phyloP scores from a whole-genome alignment of 2,113 vertebrate genomes.

The Melospiza melodia region DNA sequence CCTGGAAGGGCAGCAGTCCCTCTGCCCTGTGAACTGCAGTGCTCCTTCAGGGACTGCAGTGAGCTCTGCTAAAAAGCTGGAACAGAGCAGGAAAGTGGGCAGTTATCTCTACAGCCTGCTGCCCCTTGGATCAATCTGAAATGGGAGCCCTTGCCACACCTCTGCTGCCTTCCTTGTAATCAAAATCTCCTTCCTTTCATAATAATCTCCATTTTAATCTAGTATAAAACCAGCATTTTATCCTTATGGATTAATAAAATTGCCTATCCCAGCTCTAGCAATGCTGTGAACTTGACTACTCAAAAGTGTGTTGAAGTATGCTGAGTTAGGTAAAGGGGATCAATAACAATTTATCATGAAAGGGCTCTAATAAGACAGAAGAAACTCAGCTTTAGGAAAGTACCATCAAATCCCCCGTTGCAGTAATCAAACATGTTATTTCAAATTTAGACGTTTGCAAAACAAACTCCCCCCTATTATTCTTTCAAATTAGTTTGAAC shows the following conservation, averaged over 20 bases:
- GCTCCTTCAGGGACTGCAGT: neutral
- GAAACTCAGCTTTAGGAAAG: neutral
- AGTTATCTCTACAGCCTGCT: neutral
- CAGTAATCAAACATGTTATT: neutral
- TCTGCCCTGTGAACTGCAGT: neutral
- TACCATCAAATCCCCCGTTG: neutral
- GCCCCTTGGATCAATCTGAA: neutral
- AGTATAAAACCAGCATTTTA: neutral
- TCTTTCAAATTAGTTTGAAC: conserved; percentile 10
- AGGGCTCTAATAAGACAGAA: neutral
- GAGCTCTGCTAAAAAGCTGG: neutral
- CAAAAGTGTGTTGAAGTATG: neutral
- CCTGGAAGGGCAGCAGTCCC: neutral
- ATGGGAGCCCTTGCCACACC: neutral
- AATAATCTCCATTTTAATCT: neutral
- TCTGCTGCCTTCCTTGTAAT: neutral
- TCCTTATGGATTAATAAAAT: neutral
- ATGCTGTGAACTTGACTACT: neutral
- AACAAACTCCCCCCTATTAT: neutral
- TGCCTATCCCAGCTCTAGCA: neutral
- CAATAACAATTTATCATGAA: neutral
- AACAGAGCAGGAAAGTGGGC: neutral
- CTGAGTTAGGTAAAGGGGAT: neutral
- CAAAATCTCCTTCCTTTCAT: neutral
- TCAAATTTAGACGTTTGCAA: neutral